Conservation (phyloP, 2,113 vertebrate genomes). For the Holacanthus passer region DNA sequence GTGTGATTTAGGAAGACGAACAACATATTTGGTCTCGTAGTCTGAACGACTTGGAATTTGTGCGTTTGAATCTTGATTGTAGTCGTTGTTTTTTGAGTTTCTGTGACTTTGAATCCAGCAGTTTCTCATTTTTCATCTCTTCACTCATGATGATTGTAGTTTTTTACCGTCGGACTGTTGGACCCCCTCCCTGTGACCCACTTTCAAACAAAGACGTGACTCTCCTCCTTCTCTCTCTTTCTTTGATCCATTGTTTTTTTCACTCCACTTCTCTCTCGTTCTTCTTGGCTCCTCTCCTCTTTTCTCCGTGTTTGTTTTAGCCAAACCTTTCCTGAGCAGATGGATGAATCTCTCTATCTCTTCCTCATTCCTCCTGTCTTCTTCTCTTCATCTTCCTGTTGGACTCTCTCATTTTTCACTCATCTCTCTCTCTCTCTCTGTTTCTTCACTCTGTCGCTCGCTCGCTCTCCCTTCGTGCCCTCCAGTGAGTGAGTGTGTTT, state of each 20-base stretch:
- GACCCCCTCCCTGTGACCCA: neutral
- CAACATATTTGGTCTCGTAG: too few relatives aligned
- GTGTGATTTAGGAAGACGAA: too few relatives aligned
- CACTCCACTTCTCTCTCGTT: neutral
- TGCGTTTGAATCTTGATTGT: too few relatives aligned
- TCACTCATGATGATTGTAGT: neutral
- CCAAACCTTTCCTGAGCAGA: neutral
- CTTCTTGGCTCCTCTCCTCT: neutral
- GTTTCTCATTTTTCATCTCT: neutral
- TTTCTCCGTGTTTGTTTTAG: neutral
- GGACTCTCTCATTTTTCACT: constrained; percentile 42
- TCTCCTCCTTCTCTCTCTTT: neutral
- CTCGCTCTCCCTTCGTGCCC: neutral
- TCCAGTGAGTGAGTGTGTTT: constrained; percentile 21
- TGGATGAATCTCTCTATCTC: neutral
- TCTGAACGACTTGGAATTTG: too few relatives aligned
- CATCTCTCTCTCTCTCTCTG: constrained; percentile 25
- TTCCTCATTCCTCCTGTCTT: constrained; percentile 34
- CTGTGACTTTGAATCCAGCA: too few relatives aligned
- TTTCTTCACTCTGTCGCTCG: neutral
- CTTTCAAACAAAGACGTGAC: neutral
- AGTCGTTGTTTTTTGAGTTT: too few relatives aligned
- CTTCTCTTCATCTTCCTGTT: neutral
- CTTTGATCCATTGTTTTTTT: neutral
- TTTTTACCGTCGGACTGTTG: too few relatives aligned